Base-by-base conservation (phyloP, 2,113 vertebrate species). In the Hippoglossus stenolepis region DNA sequence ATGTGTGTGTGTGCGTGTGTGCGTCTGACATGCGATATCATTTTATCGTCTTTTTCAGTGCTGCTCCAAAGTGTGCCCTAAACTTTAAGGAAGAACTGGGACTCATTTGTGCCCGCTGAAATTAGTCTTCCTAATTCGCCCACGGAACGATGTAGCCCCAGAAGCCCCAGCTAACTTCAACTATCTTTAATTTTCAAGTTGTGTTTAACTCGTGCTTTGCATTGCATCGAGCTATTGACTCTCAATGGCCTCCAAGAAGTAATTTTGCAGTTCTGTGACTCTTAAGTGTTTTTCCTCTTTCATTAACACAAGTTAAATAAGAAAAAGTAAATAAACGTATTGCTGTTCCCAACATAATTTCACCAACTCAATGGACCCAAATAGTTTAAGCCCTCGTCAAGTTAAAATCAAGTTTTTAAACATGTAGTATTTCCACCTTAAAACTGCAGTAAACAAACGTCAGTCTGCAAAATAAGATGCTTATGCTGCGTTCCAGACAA, bases 51-150 rank as follows among this genome's bases (percentile, higher is more conserved):
- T 13, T 23, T 23, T 45, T 28, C 57, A 49, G 10, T 43, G 40
- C 47, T 77, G 68, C 43, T 59, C 51, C 59, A 45, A 31, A 28
- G 13, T 73, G 60, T 65, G 43, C 9, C 53, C 58, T 62, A 5
- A 49, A 49, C 45, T 49, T 49, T 17, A 70, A 63, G 31, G 18
- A 57, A 24, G 43, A 65, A 70, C 66, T 75, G 69, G 69, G 70
- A 78, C 75, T 75, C 66, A 61, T 43, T 43, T 65, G 54, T 24
- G 61, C 51, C 14, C 15, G 58, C 74, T 59, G 40, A 53, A 73
- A 58, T 77, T 68, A 51, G 68, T 51, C 40, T 60, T 15, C 18
- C 56, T 60, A 59, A 78, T 74, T 79, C 61, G 28, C 70, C 70
- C 35, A 65, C 53, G 43, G 20, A 57, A 35, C 40, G 47, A 77